A percentile compares a stretch with the other conserved stretches of the same genome.
These are phyloP conservation scores for Sipha maydis DNA, from an alignment of 2,888 invertebrate species.

Conservation along the genomic window DNA sequence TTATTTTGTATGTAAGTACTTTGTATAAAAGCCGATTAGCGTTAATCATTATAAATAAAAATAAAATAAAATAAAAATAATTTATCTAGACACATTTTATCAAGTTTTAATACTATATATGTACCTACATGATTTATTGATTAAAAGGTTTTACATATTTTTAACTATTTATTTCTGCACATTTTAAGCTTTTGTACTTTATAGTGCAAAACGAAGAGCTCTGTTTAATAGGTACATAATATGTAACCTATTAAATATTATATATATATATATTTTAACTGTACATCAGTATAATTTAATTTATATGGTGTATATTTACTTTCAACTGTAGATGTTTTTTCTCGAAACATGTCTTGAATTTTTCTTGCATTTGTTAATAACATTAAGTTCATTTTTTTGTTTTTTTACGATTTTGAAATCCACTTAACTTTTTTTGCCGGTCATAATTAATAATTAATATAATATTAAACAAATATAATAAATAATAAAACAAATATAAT, in stretches of 20 bases:
- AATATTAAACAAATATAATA: constrained; percentile 24
- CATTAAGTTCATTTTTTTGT: background rate
- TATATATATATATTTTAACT: background rate
- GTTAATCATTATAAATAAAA: no score
- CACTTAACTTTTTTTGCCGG: constrained; percentile 21
- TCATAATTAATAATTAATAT: constrained; percentile 29
- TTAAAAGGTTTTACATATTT: background rate
- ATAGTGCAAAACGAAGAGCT: background rate
- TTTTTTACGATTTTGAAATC: constrained; percentile 19
- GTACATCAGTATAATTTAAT: background rate
- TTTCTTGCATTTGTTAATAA: constrained; percentile 15
- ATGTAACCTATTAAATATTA: no score
- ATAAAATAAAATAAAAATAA: no score
- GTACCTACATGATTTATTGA: no score
- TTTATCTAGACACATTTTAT: no score
- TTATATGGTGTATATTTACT: constrained; percentile 16
- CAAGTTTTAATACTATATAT: background rate
- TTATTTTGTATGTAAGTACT: no score
- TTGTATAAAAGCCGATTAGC: no score
- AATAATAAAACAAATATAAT: no score
- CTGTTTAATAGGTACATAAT: background rate
- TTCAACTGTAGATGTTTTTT: constrained; percentile 22
- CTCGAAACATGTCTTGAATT: background rate
- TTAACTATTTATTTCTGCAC: background rate
- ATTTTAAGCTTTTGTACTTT: constrained; percentile 1